Evolutionary conservation across 2,113 vertebrate genomes (phyloP).

Genomic region (Siniperca chuatsi): DNA sequence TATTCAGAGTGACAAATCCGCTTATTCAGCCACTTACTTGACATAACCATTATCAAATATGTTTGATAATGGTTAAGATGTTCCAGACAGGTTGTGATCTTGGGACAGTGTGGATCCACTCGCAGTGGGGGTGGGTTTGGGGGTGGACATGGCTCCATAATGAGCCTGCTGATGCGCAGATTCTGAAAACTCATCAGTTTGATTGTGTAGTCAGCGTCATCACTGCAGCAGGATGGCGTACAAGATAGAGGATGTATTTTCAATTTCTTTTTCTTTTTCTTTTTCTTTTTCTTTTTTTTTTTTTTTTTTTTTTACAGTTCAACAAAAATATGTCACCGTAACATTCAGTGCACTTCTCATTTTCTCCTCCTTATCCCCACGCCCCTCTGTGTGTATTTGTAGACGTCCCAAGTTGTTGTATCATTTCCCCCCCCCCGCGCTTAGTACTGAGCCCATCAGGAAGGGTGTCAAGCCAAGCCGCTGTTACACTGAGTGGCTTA

Average conservation of each 20-base stretch:
- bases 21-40: constrained; percentile 25
- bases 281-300: too few relatives aligned
- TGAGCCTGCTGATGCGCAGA: neutral
- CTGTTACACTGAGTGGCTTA: neutral
- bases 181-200: neutral
- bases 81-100: neutral
- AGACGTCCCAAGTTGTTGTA: constrained; percentile 13
- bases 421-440: constrained; percentile 24
- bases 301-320: neutral
- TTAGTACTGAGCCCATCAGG: neutral
- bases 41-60: too few relatives aligned
- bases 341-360: neutral
- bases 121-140: too few relatives aligned
- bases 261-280: too few relatives aligned
- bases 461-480: constrained; percentile 10
- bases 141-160: neutral
- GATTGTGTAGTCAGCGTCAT: neutral
- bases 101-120: neutral
- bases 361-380: neutral
- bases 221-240: neutral
- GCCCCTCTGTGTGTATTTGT: neutral
- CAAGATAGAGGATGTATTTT: neutral
- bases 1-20: constrained; percentile 13
- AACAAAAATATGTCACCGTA: neutral
- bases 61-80: too few relatives aligned